Evolutionary conservation across 2,888 invertebrate genomes (phyloP).

Genomic region (Lymantria monacha): DNA sequence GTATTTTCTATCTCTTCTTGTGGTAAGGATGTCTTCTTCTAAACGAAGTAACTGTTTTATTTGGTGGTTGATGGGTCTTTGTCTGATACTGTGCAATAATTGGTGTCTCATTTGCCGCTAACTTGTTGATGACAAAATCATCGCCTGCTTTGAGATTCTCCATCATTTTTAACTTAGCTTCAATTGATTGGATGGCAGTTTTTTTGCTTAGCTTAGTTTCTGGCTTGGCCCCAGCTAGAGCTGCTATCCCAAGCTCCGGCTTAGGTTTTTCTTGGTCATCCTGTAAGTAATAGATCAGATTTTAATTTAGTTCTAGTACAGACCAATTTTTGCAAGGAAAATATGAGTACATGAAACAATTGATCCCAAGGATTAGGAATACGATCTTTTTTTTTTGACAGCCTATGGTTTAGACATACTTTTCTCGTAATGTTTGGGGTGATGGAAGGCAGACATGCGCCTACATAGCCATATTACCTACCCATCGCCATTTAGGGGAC

Average conservation of each 20-base stretch:
- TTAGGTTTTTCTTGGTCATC: constrained; percentile 89
- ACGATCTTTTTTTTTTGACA: no score
- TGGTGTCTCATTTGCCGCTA: constrained; percentile 85
- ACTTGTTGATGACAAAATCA: constrained; percentile 88
- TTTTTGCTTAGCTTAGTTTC: constrained; percentile 87
- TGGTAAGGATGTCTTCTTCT: constrained; percentile 74
- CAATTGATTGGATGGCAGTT: constrained; percentile 93
- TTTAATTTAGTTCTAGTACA: neutral
- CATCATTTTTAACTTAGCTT: constrained; percentile 92
- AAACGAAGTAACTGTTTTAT: constrained; percentile 61
- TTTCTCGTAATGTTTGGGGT: no score
- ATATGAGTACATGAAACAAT: no score
- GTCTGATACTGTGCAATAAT: constrained; percentile 87
- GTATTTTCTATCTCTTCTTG: constrained; percentile 63
- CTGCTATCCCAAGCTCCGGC: constrained; percentile 89
- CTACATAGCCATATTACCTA: no score
- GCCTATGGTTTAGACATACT: no score
- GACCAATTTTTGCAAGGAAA: neutral
- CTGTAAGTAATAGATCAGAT: constrained; percentile 56
- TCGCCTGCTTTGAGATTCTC: constrained; percentile 86
- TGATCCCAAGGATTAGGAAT: no score
- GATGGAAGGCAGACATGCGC: no score
- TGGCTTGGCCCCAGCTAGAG: constrained; percentile 85
- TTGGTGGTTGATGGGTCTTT: constrained; percentile 65
- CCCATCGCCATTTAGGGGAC: no score